Base-by-base conservation (phyloP, 2,888 invertebrate genomes). In the Opisthograptis luteolata region DNA sequence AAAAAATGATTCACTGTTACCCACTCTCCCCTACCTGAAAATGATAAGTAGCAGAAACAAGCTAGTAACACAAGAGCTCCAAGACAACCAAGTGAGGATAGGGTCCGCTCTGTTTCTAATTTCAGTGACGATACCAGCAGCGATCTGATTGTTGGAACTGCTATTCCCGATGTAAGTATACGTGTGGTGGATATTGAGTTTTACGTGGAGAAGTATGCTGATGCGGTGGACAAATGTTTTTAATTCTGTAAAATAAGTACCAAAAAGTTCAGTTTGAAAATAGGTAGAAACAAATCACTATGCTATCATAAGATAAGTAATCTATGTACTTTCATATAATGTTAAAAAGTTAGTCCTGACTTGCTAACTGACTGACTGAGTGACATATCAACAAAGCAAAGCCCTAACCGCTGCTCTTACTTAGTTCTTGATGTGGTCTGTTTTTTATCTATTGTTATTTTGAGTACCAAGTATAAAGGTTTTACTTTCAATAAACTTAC, bases 41-140 rank as follows among this genome's bases (percentile, higher is more conserved):
- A 95, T 79, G 63, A 95, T 92, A 36, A 94, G 90, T 36, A 94
- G 68, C 30, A 94, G 79, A 58, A 94, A 94, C 37, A 94, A 73
- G 55, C 93, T 93, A 0, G 94, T 92, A 0, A 92, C 85, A 43
- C 93, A 92, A 6, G 93, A 93, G 71, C 94, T 92, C 90, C 92
- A 93, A 58, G 93, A 92, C 28, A 95, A 89, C 75, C 94, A 84
- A 0, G 91, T 87, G 0, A 93, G 76, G 10, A 95, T 68, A 0
- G 87, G 90, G 57, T 92, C 91, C 20, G 93, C 93, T 57, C 92
- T 85, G 39, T 91, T 84, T 59, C 92, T 88, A 49, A 95, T 92
- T 72, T 94, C 94, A 0, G 91, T 91, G 1, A 93, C 87, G 25
- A 95, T 93, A 12, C 92, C 92, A 1, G 91, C 85, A 0, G 94